Evolutionary conservation across 1,140 invertebrate genomes (phyloP), one percentile per base, ranked within the genome.

Genomic region (Lepidotrigona ventralis): DNA sequence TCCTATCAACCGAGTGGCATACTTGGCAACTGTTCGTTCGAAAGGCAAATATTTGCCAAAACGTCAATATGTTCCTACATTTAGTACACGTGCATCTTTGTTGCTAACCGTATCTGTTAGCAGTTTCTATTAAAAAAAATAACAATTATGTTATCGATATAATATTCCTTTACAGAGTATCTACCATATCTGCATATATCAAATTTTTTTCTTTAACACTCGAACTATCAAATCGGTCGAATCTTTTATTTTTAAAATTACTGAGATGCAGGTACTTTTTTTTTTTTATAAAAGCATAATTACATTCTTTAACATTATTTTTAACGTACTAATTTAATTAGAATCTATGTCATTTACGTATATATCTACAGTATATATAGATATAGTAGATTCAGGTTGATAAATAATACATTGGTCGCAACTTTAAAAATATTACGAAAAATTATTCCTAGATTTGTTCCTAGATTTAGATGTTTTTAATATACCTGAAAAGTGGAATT

Each of bases 1-100:
- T 51, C 8, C 51, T 60, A 82, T 81, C 79, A 78, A 51, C 70
- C 21, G 66, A 56, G 15, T 78, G 51, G 26, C 68, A 73, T 53
- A 74, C 66, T 82, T 85, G 79, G 80, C 79, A 85, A 69, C 33
- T 72, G 74, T 75, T 60, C 79, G 17, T 54, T 54, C 29, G 12
- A 17, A 12, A 60, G 23, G 3, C 51, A 82, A 81, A 85, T 71
- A 82, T 81, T 85, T 85, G 66, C 56, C 72, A 74, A 82, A 75
- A 64, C 58, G 46, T 76, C 51, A 56, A 78, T 39, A 21, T n/a
- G 39, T n/a, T 39, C 23, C 14, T 58, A 56, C 71, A 19, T 56
- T 54, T 60, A 29, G 26, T 70, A 33, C 1, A 58, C 75, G 29
- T 21, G 4, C 21, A 39, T n/a, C 21, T 17, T 60, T 39, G 15